phyloP scores from a whole-genome alignment of 2,113 vertebrate genomes.

The Gallinago paraguaiae region DNA sequence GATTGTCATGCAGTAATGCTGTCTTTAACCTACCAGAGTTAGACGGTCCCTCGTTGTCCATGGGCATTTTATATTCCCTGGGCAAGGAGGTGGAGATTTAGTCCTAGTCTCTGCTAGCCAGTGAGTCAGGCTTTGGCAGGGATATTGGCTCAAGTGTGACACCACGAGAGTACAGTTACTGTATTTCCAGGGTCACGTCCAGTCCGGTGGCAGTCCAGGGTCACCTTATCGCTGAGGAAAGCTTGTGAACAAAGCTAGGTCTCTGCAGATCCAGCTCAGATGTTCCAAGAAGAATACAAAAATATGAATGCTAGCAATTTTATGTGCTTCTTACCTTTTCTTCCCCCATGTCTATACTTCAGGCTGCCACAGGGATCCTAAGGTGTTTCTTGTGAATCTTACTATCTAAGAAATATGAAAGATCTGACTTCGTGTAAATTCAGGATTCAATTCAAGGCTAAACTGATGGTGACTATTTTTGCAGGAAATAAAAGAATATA shows the following conservation, averaged over 20 bases:
- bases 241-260: background rate
- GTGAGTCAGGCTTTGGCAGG: background rate
- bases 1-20: background rate
- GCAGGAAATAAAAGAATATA: background rate
- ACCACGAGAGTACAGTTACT: background rate
- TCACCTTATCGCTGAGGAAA: background rate
- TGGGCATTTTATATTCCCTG: background rate
- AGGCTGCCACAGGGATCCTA: background rate
- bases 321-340: background rate
- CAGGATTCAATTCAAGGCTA: background rate
- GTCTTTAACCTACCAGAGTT: background rate
- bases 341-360: background rate
- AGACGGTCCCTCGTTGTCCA: background rate
- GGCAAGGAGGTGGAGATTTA: background rate
- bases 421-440: background rate
- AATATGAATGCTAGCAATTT: background rate
- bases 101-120: background rate
- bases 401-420: background rate
- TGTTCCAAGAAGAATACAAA: background rate
- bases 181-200: background rate
- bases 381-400: background rate
- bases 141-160: background rate
- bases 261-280: background rate
- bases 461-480: background rate
- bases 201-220: background rate